Evolutionary conservation across 2,888 invertebrate genomes (phyloP).

Genomic region (Torymus tubicola): DNA sequence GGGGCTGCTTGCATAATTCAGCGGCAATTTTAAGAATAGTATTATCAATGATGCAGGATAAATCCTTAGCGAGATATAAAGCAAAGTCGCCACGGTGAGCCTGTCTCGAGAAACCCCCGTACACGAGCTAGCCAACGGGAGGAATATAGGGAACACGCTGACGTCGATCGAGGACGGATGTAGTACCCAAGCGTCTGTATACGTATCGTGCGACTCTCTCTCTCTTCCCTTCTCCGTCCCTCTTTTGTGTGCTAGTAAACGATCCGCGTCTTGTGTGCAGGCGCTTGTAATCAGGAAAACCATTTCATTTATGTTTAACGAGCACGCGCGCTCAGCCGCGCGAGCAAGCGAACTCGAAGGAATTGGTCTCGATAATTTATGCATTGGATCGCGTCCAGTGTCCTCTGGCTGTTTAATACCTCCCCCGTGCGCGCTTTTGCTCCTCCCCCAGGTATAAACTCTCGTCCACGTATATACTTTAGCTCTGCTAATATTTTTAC

Average conservation of each 20-base stretch:
- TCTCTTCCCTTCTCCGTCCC: too few relatives aligned
- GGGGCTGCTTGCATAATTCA: conserved; percentile 3
- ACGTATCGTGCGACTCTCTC: too few relatives aligned
- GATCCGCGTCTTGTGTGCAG: neutral
- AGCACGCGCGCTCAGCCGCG: neutral
- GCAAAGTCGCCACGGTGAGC: too few relatives aligned
- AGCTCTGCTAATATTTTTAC: too few relatives aligned
- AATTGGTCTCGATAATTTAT: conserved; percentile 63
- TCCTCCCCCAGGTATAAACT: neutral
- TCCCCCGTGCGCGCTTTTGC: conserved; percentile 9
- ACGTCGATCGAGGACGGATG: neutral
- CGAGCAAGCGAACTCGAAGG: conserved; percentile 53
- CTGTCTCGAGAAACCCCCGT: too few relatives aligned
- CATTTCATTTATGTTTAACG: conserved; percentile 64
- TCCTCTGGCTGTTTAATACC: conserved; percentile 18
- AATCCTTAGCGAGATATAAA: neutral
- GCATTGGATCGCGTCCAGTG: conserved; percentile 61
- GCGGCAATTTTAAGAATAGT: conserved; percentile 19
- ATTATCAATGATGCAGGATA: conserved; percentile 5
- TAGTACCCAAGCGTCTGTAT: neutral
- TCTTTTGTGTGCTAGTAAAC: too few relatives aligned
- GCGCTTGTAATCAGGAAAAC: conserved; percentile 65
- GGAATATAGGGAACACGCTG: neutral
- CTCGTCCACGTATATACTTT: too few relatives aligned
- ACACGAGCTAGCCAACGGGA: neutral